Evolutionary conservation across 1,140 invertebrate species (phyloP), one percentile per base, ranked within the genome.

Genomic region (Nasonia longicornis): DNA sequence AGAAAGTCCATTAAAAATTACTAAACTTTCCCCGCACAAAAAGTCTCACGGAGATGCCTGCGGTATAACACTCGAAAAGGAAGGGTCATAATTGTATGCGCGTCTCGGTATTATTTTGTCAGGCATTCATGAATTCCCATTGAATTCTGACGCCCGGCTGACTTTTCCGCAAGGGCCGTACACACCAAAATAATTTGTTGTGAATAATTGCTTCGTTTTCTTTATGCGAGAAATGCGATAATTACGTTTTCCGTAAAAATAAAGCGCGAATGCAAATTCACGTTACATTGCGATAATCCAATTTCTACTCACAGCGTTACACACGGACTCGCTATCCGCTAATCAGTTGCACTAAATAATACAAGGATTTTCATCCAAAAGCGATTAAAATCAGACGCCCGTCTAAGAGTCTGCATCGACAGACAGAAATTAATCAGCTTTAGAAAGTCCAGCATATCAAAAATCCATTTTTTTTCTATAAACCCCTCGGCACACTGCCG

Each of bases 1-100:
- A 76, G 79, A 81, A 81, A 81, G 79, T 81, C n/a, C 14, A 81
- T 81, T 70, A 76, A 81, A 76, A 81, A 71, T 75, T 0, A 63
- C 31, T 52, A 58, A 67, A 16, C 72, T 81, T 81, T 76, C 73
- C 26, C 63, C 22, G 12, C 29, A 42, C 29, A 26, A 80, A 72
- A 64, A 64, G 31, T 14, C 10, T 63, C 48, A 70, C 76, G 48
- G 16, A 52, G 22, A 11, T 31, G 42, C 42, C 20, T 52, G 26
- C 26, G 4, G 3, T n/a, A 78, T 26, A 26, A 26, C 10, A 78
- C 7, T 71, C 42, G 6, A 66, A 38, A 58, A 77, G 70, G 70
- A 79, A 31, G 3, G 52, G 45, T 26, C 66, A 48, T 77, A 77
- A 69, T 69, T 69, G 26, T 52, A 77, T 67, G 26, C 52, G 52